Evolutionary conservation across 2,113 vertebrate genomes (phyloP), one percentile per base, ranked within the genome.

Genomic region (Marcusenius ussheri): DNA sequence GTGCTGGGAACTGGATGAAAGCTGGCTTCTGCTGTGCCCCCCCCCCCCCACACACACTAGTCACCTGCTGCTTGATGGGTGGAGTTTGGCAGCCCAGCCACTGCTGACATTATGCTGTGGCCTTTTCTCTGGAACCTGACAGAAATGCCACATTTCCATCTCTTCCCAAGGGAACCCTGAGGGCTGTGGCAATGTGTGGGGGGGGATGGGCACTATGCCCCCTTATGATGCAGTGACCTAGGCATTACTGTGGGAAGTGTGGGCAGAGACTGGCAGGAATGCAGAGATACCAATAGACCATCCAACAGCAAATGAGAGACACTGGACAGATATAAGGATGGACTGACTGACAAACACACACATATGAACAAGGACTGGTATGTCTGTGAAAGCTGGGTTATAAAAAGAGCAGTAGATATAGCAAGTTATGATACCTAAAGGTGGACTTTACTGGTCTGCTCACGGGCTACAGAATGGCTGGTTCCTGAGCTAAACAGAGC

Each of bases 71-170:
- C 50, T 87, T 46, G 45, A 46, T 17, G 6, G 45, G 83, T 47
- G 91, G 92, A 66, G 91, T 93, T 92, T 93, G 92, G 91, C 90
- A 91, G 91, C 90, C 92, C 35, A 8, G 91, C 92, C 88, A 92
- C 92, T 91, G 88, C 92, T 91, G 93, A 91, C 91, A 93, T 93
- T 94, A 92, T 85, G 92, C 91, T 84, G 53, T 93, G 94, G 94
- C 95, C 94, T 95, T 95, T 93, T 89, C 90, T 89, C 92, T 93
- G 88, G 90, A 92, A 93, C 94, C 92, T 92, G 93, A 91, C 93
- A 90, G 90, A 95, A 95, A 95, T 95, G 93, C 90, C 94, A 95
- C 93, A 95, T 94, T 94, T 94, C 88, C 93, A 94, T 93, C 91
- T 91, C 92, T 94, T 92, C 80, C 90, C 92, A 90, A 80, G 89